Conservation (phyloP, 2,888 invertebrate species). For the Liposcelis brunnea region DNA sequence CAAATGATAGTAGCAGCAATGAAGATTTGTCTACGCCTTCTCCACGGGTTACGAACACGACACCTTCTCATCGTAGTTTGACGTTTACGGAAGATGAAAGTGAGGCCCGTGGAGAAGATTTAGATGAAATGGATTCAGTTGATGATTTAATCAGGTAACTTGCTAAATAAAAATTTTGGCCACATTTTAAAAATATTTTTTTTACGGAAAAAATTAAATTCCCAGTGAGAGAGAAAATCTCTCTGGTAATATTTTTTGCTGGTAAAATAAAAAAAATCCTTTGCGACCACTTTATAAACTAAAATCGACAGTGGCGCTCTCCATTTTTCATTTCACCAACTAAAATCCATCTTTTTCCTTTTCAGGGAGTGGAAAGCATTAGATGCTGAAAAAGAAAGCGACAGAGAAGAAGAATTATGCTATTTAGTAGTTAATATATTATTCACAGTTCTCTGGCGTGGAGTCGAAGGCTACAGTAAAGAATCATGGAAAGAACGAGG, state of each 20-base stretch:
- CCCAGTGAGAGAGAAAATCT: no score
- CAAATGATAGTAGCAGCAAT: neutral
- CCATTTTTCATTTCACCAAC: no score
- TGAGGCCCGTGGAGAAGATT: neutral
- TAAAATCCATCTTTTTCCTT: conserved; percentile 13
- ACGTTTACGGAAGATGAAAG: conserved; percentile 1
- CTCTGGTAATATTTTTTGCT: no score
- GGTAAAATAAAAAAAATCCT: no score
- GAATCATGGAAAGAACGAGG: conserved; percentile 41
- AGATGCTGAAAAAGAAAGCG: conserved; percentile 23
- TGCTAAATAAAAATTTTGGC: no score
- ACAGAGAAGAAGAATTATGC: conserved; percentile 37
- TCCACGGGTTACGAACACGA: no score
- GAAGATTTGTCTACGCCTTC: no score
- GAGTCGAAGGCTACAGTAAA: conserved; percentile 34
- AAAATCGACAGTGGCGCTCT: no score
- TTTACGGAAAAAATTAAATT: no score
- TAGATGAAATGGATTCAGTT: neutral
- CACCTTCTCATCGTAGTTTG: neutral
- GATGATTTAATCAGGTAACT: neutral
- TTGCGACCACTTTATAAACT: no score
- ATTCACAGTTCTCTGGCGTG: conserved; percentile 41
- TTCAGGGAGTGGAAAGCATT: conserved; percentile 21
- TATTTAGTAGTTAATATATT: conserved; percentile 37
- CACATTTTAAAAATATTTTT: no score